Conservation (phyloP, 2,888 invertebrate species). For the Catocala nupta region DNA sequence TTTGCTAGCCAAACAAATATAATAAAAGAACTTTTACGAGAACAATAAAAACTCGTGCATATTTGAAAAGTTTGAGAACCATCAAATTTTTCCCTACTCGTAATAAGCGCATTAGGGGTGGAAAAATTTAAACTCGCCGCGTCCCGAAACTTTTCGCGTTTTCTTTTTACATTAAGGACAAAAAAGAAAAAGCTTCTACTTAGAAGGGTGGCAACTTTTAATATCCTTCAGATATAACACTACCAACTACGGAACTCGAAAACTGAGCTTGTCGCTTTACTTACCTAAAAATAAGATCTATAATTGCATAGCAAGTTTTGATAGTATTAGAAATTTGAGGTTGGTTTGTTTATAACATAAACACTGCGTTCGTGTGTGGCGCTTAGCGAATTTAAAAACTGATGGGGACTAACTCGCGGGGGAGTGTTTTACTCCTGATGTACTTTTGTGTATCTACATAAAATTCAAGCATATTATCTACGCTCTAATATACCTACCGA, state of each 20-base stretch:
- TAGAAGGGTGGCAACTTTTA: conserved; percentile 86
- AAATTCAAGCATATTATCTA: conserved; percentile 5
- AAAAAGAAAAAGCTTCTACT: conserved; percentile 79
- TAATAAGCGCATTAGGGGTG: conserved; percentile 87
- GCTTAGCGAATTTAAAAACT: conserved; percentile 80
- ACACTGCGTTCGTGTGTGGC: conserved; percentile 68
- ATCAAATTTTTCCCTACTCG: conserved; percentile 79
- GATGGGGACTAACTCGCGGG: conserved; percentile 61
- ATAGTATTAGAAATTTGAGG: conserved; percentile 42
- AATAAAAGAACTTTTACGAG: conserved; percentile 44
- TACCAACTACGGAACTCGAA: conserved; percentile 24
- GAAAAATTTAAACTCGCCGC: conserved; percentile 77
- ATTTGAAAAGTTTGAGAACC: conserved; percentile 76
- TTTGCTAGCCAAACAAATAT: conserved; percentile 11
- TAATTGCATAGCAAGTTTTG: conserved; percentile 28
- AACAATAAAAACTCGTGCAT: conserved; percentile 75
- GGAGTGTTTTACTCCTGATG: conserved; percentile 62
- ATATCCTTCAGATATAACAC: conserved; percentile 66
- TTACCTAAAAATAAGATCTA: conserved; percentile 28
- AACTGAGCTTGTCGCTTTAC: conserved; percentile 29
- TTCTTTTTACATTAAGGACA: conserved; percentile 85
- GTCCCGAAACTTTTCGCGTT: conserved; percentile 80
- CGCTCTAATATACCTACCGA: too few relatives aligned
- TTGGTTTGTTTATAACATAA: conserved; percentile 71
- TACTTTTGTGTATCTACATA: conserved; percentile 11